Evolutionary conservation across 2,113 vertebrate species (phyloP).

Genomic region (Greenwoodochromis staneri): DNA sequence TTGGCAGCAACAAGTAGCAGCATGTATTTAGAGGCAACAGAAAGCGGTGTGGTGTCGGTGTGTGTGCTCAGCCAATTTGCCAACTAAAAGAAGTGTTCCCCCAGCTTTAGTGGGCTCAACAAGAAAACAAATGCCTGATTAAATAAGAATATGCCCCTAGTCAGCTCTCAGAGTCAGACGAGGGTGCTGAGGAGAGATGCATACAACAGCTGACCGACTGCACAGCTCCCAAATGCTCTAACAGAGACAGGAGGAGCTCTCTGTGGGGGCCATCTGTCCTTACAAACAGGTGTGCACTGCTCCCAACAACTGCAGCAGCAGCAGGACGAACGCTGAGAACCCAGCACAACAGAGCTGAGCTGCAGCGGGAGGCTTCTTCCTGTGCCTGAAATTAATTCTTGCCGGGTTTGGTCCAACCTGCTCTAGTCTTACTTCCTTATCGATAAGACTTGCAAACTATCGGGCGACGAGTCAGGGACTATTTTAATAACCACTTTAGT

Average conservation of each 20-base stretch:
- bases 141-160: not conserved
- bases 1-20: not conserved
- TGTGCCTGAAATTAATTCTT: not conserved
- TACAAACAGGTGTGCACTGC: slow-evolving; percentile 22
- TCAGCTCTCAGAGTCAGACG: not conserved
- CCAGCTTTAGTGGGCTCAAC: not conserved
- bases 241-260: not conserved
- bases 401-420: not conserved
- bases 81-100: not conserved
- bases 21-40: not conserved
- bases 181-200: not conserved
- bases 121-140: not conserved
- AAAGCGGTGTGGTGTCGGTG: not conserved
- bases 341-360: not conserved
- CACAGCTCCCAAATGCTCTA: not conserved
- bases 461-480: not conserved
- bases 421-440: not conserved
- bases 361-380: not conserved
- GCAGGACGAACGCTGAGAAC: not conserved
- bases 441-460: not conserved
- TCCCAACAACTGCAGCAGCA: slow-evolving; percentile 3
- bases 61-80: not conserved
- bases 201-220: slow-evolving; percentile 14
- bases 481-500: not conserved
- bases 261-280: slow-evolving; percentile 19